A percentile compares a stretch with the other conserved stretches of the same genome.
phyloP scores from a whole-genome alignment of 2,113 vertebrate species.

The Eptesicus fuscus region DNA sequence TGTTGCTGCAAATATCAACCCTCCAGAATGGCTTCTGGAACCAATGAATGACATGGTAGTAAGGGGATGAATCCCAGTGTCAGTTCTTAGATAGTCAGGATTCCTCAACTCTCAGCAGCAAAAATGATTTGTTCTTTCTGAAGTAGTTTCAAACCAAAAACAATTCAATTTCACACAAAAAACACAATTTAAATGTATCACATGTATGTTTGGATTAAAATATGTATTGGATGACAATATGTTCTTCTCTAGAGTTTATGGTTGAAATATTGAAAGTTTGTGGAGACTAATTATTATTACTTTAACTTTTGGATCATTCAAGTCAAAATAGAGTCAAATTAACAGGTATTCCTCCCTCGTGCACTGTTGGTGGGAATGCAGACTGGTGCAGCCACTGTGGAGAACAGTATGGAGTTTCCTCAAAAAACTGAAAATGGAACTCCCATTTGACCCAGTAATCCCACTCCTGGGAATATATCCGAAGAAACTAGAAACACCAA shows the following conservation, averaged over 20 bases:
- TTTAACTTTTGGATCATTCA: background rate
- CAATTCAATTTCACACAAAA: background rate
- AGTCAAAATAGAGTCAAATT: background rate
- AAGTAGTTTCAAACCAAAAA: background rate
- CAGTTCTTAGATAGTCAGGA: background rate
- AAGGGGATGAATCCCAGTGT: background rate
- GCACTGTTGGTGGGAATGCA: too few species aligned
- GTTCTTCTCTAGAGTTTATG: background rate
- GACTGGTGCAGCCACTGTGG: too few species aligned
- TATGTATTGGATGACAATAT: background rate
- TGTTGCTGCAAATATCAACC: background rate
- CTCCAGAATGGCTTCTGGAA: background rate
- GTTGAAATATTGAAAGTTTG: background rate
- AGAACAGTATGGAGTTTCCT: too few species aligned
- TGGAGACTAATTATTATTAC: background rate
- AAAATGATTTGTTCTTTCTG: background rate
- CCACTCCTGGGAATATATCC: too few species aligned
- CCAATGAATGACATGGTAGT: background rate
- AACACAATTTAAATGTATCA: background rate
- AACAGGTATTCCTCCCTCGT: background rate
- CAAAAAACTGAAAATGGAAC: too few species aligned
- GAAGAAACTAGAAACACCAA: too few species aligned
- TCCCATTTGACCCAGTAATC: too few species aligned
- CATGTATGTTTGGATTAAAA: background rate
- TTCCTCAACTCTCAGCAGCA: background rate